A percentile compares a stretch with the other conserved stretches of the same genome.
Conservation (phyloP, 2,888 invertebrate species). For the Gymnosoma rotundatum region DNA sequence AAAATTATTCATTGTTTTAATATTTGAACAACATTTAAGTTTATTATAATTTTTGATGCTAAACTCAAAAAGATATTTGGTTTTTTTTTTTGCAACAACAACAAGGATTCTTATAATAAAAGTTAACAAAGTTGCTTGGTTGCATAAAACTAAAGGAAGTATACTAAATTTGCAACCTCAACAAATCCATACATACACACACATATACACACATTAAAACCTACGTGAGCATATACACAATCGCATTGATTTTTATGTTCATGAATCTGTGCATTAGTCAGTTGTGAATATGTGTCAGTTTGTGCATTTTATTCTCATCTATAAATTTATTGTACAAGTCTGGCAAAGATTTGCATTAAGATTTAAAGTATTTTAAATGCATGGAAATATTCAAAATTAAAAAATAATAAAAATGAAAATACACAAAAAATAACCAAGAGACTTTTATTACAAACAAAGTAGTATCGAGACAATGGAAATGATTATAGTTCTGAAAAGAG, state of each 20-base stretch:
- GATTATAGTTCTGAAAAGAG: not conserved
- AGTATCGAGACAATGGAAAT: constrained; percentile 26
- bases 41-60: constrained; percentile 46
- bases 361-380: constrained; percentile 57
- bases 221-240: not conserved
- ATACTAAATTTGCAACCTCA: constrained; percentile 58
- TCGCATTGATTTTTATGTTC: constrained; percentile 40
- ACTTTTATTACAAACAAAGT: constrained; percentile 15
- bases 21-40: constrained; percentile 54
- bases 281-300: not conserved
- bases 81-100: no score
- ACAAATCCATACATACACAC: constrained; percentile 6
- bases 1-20: constrained; percentile 59
- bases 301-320: constrained; percentile 37
- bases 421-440: not conserved
- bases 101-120: not conserved
- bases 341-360: constrained; percentile 57
- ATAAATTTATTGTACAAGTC: constrained; percentile 54
- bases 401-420: not conserved
- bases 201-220: not conserved
- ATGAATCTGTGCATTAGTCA: not conserved
- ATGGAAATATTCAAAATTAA: constrained; percentile 38
- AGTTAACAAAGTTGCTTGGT: constrained; percentile 16
- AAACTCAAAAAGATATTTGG: constrained; percentile 47
- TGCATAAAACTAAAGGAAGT: constrained; percentile 42